Evolutionary conservation across 2,888 invertebrate genomes (phyloP), one percentile per base, ranked within the genome.

Genomic region (Acrobasis consociella): DNA sequence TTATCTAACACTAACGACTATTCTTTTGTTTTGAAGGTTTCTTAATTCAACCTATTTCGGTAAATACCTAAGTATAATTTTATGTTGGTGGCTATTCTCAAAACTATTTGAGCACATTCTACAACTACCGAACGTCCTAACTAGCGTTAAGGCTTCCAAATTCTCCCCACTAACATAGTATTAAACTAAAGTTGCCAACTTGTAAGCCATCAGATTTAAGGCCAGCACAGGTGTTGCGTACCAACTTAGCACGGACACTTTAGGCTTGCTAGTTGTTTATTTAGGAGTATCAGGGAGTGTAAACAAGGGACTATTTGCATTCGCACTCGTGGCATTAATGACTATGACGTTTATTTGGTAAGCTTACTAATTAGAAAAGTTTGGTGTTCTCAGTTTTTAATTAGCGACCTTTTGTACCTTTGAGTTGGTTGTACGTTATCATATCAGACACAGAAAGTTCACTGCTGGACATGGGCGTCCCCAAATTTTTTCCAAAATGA

Each of bases 201-300:
- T 56, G 53, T 53, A 38, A 42, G 56, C 42, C 42, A 42, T 56
- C 56, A 56, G 56, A 42, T 42, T 56, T 42, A 56, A 17, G 9
- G 42, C 42, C 11, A 9, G 38, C 51, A 50, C 60, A 60, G 60
- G 60, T 60, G 60, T 60, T 60, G 60, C 50, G 50, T 51, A 50
- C 38, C 51, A 50, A 60, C 60, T 60, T 51, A 49, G 11, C 51
- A 49, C 37, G 17, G 39, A 49, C 50, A 15, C 50, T 38, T 39
- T 15, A 8, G 39, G 56, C 56, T 16, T 56, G 56, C 5, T 17
- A 42, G 56, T 56, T 56, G 56, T 56, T 56, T 17, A 56, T 56
- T 56, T 56, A 42, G 56, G 39, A 42, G 10, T 39, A 15, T 55
- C 5, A 53, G n/a, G 37, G 11, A 37, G 31, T n/a, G 37, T 56